Evolutionary conservation across 1,140 invertebrate species (phyloP), one percentile per base, ranked within the genome.

Genomic region (Hyphantria cunea): DNA sequence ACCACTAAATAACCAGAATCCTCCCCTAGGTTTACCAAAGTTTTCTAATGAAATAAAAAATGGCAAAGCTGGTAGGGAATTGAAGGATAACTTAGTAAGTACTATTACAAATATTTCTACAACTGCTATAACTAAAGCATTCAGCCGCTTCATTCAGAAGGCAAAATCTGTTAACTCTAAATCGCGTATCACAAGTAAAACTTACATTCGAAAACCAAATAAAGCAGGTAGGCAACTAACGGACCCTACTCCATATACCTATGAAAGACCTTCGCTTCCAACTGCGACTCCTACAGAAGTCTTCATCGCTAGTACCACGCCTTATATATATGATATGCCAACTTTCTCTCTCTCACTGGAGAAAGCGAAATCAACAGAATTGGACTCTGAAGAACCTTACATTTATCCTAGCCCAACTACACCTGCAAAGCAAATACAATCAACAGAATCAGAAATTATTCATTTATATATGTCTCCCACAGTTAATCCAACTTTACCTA

Each of bases 151-250:
- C 11, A 58, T 86, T 13, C 73, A 82, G 67, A 78, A 85, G 52
- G 68, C 84, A 9, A 78, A 78, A 54, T 62, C 75, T 45, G 71
- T 77, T 13, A 78, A 71, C 48, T 81, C 85, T 14, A 88, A 83
- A 72, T 86, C 88, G 11, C 64, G 82, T 73, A 80, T 90, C 31
- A 86, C 81, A 42, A 82, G 87, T 49, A 90, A 89, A 75, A 88
- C 85, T 9, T 90, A 86, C 86, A 83, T 90, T 31, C 70, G 88
- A n/a, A 85, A 84, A 69, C 87, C 87, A 6, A 76, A 80, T 10
- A 88, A 81, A 67, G 60, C 65, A 47, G 70, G 72, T 15, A 80
- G 78, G 56, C 62, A 88, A 51, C 68, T 78, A 10, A 66, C 64
- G 25, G 68, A 83, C 12, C 65, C 79, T 14, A 76, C 76, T 59